These are phyloP conservation scores for Hycleus phaleratus DNA, from an alignment of 1,140 invertebrate species.

Conservation along the genomic window DNA sequence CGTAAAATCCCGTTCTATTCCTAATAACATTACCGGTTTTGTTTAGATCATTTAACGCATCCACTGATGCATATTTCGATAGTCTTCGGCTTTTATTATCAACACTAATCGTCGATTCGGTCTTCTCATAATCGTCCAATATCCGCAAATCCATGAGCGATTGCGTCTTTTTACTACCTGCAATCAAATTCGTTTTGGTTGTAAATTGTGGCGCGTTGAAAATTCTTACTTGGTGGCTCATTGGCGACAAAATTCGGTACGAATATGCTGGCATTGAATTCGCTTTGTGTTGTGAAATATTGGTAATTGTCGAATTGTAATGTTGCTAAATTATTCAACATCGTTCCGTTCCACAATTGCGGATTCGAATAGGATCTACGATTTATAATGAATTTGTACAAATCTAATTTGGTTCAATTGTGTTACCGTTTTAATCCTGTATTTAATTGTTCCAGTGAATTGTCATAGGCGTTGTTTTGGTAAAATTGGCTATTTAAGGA, in stretches of 20 bases:
- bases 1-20: conserved; percentile 37
- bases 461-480: conserved; percentile 36
- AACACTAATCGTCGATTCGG: conserved; percentile 20
- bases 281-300: conserved; percentile 44
- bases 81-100: conserved; percentile 16
- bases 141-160: conserved; percentile 49
- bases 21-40: conserved; percentile 33
- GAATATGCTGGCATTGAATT: conserved; percentile 52
- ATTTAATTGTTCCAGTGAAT: conserved; percentile 33
- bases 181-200: too few species aligned
- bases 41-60: conserved; percentile 28
- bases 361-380: conserved; percentile 29
- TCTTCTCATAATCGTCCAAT: conserved; percentile 33
- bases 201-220: too few species aligned
- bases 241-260: conserved; percentile 38
- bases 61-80: conserved; percentile 34
- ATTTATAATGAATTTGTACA: conserved; percentile 2
- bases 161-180: conserved; percentile 33
- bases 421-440: conserved; percentile 29
- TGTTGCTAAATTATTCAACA: conserved; percentile 28
- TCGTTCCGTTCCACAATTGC: conserved; percentile 30
- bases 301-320: conserved; percentile 31
- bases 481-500: conserved; percentile 30
- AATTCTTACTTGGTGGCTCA: conserved; percentile 41
- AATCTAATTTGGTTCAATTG: not conserved